These are phyloP conservation scores for Pipa parva DNA, from an alignment of 2,113 vertebrate species.

Conservation along the genomic window DNA sequence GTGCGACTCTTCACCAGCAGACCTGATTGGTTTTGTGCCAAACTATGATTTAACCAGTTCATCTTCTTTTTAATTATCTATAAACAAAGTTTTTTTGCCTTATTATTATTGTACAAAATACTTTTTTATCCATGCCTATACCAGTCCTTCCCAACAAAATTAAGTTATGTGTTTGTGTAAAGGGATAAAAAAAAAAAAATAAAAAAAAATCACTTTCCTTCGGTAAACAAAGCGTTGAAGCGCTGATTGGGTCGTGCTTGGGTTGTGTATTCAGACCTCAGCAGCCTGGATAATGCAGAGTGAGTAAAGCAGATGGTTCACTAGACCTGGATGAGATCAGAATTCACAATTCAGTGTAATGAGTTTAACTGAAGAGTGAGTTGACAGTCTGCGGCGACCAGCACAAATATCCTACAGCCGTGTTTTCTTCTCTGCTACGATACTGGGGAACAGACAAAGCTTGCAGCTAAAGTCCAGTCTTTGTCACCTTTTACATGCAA, in stretches of 20 bases:
- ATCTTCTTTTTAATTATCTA: no score
- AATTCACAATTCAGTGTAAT: slow-evolving; percentile 41
- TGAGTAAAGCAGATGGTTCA: slow-evolving; percentile 36
- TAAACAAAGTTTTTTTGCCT: no score
- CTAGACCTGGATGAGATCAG: slow-evolving; percentile 41
- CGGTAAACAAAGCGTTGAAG: slow-evolving; percentile 17
- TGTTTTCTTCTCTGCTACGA: not conserved
- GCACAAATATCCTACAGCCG: not conserved
- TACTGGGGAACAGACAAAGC: not conserved
- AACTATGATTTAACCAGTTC: no score
- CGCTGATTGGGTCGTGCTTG: slow-evolving; percentile 7
- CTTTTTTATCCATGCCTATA: no score
- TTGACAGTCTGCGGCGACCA: slow-evolving; percentile 15
- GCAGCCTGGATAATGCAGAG: slow-evolving; percentile 36
- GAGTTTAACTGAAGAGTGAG: slow-evolving; percentile 36
- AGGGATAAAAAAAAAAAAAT: not conserved
- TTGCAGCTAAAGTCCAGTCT: not conserved
- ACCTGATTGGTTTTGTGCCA: no score
- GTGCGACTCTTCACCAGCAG: no score
- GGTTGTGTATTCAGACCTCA: slow-evolving; percentile 12
- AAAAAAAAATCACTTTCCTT: slow-evolving; percentile 21
- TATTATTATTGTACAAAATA: no score
- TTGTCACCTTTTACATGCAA: no score
- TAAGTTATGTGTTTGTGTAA: no score
- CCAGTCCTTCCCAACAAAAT: no score